Percentiles rank a stretch among this genome's conserved stretches.
phyloP scores from a whole-genome alignment of 2,113 vertebrate species.

The Myiagra hebetior region DNA sequence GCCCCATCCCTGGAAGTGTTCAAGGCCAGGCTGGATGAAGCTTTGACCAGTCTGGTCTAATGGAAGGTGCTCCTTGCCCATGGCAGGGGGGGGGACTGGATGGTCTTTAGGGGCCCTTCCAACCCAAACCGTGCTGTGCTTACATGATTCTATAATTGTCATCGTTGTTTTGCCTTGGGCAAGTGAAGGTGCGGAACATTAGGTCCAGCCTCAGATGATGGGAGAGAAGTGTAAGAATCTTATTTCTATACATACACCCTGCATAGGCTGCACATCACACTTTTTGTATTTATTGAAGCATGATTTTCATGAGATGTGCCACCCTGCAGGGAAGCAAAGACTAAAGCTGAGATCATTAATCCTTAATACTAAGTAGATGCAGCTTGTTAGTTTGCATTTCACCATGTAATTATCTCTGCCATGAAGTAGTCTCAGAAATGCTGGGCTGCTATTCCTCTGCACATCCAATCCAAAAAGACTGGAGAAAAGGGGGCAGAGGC shows the following conservation, averaged over 20 bases:
- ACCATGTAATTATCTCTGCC: neutral
- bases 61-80: neutral
- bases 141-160: neutral
- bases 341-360: constrained; percentile 26
- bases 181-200: neutral
- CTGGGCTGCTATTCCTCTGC: neutral
- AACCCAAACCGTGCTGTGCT: neutral
- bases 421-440: neutral
- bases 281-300: neutral
- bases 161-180: neutral
- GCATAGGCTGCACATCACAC: neutral
- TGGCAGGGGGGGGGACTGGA: neutral
- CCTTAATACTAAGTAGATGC: constrained; percentile 17
- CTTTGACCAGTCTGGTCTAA: no score
- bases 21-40: neutral
- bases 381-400: constrained; percentile 18
- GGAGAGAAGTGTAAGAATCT: neutral
- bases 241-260: neutral
- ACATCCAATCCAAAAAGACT: neutral
- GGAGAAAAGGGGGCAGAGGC: neutral
- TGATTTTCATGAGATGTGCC: neutral
- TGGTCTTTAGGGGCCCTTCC: neutral
- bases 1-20: neutral
- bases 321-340: neutral
- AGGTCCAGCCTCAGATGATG: rapidly evolving